Evolutionary conservation across 1,140 invertebrate species (phyloP).

Genomic region (Campodea augens): DNA sequence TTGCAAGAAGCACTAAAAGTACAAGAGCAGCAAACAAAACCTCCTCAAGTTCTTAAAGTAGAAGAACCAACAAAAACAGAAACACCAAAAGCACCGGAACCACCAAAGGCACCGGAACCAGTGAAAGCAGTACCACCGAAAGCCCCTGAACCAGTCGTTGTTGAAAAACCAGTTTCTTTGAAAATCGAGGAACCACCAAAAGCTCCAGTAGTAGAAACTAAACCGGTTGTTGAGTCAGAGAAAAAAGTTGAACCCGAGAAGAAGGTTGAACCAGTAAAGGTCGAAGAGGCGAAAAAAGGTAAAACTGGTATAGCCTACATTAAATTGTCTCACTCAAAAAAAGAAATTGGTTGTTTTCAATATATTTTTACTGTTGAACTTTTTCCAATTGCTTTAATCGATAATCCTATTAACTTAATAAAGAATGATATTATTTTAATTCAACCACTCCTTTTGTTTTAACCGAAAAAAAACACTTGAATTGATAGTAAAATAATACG

Average conservation of each 20-base stretch:
- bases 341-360: too few relatives aligned
- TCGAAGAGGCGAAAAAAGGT: too few relatives aligned
- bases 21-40: slow-evolving; percentile 10
- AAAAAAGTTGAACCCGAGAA: neutral
- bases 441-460: too few relatives aligned
- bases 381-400: too few relatives aligned
- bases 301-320: too few relatives aligned
- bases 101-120: slow-evolving; percentile 6
- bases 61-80: slow-evolving; percentile 11
- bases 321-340: too few relatives aligned
- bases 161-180: slow-evolving; percentile 11
- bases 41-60: slow-evolving; percentile 9
- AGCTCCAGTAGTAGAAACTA: slow-evolving; percentile 19
- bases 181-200: slow-evolving; percentile 13
- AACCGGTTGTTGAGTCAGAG: slow-evolving; percentile 14
- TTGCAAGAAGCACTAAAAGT: too few relatives aligned
- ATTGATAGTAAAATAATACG: too few relatives aligned
- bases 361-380: too few relatives aligned
- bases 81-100: slow-evolving; percentile 11
- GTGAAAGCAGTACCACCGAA: slow-evolving; percentile 5
- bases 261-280: neutral
- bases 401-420: too few relatives aligned
- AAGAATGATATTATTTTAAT: too few relatives aligned
- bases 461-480: too few relatives aligned
- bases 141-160: slow-evolving; percentile 8